Conservation (phyloP, 2,113 vertebrate genomes). For the Micromys minutus region DNA sequence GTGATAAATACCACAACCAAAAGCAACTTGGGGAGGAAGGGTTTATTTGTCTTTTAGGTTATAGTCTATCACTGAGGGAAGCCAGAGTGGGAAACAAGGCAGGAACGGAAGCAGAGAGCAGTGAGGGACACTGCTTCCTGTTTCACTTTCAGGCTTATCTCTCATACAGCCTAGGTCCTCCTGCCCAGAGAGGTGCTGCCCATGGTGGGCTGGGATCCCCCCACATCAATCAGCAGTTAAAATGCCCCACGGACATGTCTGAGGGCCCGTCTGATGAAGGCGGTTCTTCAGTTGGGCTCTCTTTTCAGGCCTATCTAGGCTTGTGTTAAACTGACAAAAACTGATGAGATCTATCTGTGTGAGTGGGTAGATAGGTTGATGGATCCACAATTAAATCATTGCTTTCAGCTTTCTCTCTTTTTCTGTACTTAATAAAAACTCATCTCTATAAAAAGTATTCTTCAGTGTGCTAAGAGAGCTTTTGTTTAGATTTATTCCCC, state of each 20-base stretch:
- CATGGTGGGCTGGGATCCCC: background rate
- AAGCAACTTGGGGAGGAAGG: background rate
- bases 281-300: background rate
- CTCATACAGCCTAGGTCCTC: background rate
- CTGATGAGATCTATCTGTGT: no score
- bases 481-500: background rate
- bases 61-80: background rate
- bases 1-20: background rate
- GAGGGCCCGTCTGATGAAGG: background rate
- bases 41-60: background rate
- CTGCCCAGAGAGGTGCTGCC: background rate
- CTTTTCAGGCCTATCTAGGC: background rate
- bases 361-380: background rate
- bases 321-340: background rate
- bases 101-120: background rate
- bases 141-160: background rate
- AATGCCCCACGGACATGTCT: background rate
- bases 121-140: no score
- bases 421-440: conserved; percentile 33
- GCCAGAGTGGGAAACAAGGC: background rate
- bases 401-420: background rate
- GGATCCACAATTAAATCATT: background rate
- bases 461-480: conserved; percentile 21
- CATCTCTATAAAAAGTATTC: conserved; percentile 14
- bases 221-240: background rate